A percentile compares a stretch with the other conserved stretches of the same genome.
phyloP scores from a whole-genome alignment of 2,888 invertebrate genomes.

The Hesperia comma region DNA sequence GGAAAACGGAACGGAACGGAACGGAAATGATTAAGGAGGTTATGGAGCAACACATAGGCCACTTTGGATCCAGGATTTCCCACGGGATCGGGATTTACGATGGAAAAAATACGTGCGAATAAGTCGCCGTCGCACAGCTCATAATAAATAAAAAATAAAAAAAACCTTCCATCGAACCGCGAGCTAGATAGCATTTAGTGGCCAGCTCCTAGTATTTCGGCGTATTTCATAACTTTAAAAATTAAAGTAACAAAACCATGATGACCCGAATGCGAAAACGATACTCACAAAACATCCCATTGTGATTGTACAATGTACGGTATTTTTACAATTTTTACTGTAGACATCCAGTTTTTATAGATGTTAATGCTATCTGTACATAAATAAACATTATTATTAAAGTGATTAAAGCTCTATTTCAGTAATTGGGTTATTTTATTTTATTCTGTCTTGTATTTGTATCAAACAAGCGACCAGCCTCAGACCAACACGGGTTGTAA shows the following conservation, averaged over 20 bases:
- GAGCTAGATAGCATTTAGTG: too few relatives aligned
- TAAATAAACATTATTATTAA: conserved; percentile 73
- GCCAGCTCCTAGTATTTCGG: neutral
- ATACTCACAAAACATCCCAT: conserved; percentile 42
- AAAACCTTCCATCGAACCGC: too few relatives aligned
- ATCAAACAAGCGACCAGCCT: too few relatives aligned
- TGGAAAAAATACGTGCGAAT: too few relatives aligned
- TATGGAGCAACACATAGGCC: too few relatives aligned
- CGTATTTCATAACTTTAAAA: neutral
- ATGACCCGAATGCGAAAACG: conserved; percentile 41
- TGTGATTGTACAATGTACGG: conserved; percentile 63
- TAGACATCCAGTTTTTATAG: conserved; percentile 78
- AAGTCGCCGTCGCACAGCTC: too few relatives aligned
- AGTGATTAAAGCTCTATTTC: conserved; percentile 83
- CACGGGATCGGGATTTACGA: too few relatives aligned
- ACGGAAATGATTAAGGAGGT: too few relatives aligned
- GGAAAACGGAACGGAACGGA: too few relatives aligned
- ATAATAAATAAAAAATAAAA: too few relatives aligned
- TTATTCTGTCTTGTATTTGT: neutral
- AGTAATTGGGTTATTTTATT: conserved; percentile 51
- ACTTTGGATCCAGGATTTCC: too few relatives aligned
- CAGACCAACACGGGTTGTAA: too few relatives aligned
- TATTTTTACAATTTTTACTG: conserved; percentile 78
- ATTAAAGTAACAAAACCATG: conserved; percentile 10
- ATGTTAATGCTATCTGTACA: conserved; percentile 78